A percentile compares a stretch with the other conserved stretches of the same genome.
Conservation (phyloP, 2,113 vertebrate genomes). For the Galeopterus variegatus region DNA sequence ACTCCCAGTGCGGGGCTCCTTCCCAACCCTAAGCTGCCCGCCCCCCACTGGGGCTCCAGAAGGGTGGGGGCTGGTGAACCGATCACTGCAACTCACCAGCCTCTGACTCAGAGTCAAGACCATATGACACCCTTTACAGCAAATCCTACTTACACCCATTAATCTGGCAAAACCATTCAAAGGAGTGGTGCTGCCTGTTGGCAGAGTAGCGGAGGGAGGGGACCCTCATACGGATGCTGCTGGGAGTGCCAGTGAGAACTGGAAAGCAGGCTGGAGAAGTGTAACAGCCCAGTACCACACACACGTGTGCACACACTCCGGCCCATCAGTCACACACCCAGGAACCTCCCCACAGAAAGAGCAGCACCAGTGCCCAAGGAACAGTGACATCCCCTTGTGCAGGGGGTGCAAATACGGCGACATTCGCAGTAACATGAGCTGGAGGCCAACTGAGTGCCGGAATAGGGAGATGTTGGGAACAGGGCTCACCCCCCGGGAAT, state of each 20-base stretch:
- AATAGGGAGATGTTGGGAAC: neutral
- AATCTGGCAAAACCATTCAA: neutral
- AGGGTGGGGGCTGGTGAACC: neutral
- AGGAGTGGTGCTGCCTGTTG: accelerated
- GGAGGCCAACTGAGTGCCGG: accelerated
- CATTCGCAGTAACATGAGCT: accelerated
- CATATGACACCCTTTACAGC: neutral
- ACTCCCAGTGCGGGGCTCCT: neutral
- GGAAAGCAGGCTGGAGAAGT: accelerated
- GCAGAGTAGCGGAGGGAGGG: neutral
- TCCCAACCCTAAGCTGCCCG: accelerated
- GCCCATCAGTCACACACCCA: accelerated
- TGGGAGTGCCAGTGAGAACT: neutral
- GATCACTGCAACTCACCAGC: neutral
- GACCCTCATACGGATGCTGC: accelerated
- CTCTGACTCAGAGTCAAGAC: neutral
- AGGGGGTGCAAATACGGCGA: accelerated
- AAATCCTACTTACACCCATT: neutral
- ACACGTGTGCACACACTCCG: neutral
- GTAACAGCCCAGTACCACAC: too few relatives aligned
- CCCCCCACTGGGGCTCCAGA: neutral
- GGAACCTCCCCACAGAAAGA: accelerated
- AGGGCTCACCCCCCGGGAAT: accelerated
- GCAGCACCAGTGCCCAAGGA: too few relatives aligned
- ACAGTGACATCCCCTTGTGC: neutral